Evolutionary conservation across 2,797 vertebrate species (phyloP), one percentile per base, ranked within the genome.

Genomic region (Sebastes trivittatus): DNA sequence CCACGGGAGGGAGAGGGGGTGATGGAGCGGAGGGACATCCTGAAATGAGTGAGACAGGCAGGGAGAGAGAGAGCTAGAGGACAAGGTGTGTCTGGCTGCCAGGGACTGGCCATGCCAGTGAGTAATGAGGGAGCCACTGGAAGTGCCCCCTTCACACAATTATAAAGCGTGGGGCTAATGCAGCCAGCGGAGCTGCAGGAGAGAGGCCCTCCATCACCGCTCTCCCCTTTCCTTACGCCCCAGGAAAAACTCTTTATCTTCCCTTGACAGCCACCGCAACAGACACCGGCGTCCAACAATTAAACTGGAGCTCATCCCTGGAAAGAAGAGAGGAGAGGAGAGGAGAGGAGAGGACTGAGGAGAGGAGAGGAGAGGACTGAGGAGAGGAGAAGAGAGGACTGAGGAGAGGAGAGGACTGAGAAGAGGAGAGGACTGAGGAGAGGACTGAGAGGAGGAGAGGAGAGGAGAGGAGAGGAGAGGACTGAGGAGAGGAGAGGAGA

Each of bases 221-320:
- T 74, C 81, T 88, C 85, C 84, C 91, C 89, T 92, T 87, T 92
- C 81, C 88, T 86, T 77, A 88, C 30, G 93, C 94, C 92, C 79
- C 83, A 78, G 92, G 94, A 94, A 95, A 94, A 95, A 92, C 95
- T 94, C 94, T 96, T 95, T 94, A 95, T 95, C 95, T 95, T 95
- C 72, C 86, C 75, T 64, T 93, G 95, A 95, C 95, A 95, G 94
- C 90, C 91, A 88, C 90, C 11, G 87, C 92, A 92, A 88, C 91
- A 90, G 84, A 95, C 91, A 89, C 88, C 83, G 60, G 87, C 86
- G 25, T 94, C 92, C 93, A 93, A 93, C 94, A 95, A 95, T 95
- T 95, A 95, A 95, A 95, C 85, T 89, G 87, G 90, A 94, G 89
- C 92, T 94, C 91, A 92, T 92, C 86, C 87, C 83, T 84, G 91